Conservation (phyloP, 2,888 invertebrate species). For the Lucinisca nassula region DNA sequence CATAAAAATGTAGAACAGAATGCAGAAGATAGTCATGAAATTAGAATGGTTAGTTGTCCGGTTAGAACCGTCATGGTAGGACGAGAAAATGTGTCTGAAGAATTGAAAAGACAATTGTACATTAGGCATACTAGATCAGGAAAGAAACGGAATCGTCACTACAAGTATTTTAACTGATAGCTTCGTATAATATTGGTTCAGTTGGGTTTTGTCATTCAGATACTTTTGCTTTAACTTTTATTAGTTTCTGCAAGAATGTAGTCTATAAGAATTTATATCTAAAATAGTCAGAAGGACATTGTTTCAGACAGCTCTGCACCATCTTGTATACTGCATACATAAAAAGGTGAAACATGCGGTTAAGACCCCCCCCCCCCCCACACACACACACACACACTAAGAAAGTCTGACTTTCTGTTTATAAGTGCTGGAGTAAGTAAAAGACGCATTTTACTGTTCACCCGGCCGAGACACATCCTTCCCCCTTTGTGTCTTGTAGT, state of each 20-base stretch:
- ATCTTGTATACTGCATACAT: too few species aligned
- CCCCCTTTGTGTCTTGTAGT: not conserved
- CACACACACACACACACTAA: too few species aligned
- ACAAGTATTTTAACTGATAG: not conserved
- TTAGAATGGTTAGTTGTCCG: constrained; percentile 20
- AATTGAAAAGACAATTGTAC: constrained; percentile 23
- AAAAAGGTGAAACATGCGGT: too few species aligned
- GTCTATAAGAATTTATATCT: too few species aligned
- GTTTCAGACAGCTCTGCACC: too few species aligned
- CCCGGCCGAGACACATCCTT: not conserved
- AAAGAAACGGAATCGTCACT: not conserved
- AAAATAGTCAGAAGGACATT: too few species aligned
- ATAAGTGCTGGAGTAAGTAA: not conserved
- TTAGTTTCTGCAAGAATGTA: too few species aligned
- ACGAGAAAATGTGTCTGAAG: constrained; percentile 22
- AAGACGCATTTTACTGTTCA: not conserved
- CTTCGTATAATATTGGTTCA: too few species aligned
- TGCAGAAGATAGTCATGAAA: constrained; percentile 14
- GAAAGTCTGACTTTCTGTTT: not conserved
- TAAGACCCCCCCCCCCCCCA: too few species aligned
- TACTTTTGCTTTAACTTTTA: too few species aligned
- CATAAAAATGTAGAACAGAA: not conserved
- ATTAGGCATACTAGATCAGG: constrained; percentile 12
- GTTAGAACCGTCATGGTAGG: constrained; percentile 10
- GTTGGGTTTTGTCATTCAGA: too few species aligned